These are phyloP conservation scores for Zosterops pallidus DNA, from an alignment of 2,113 vertebrate genomes.

Conservation along the genomic window DNA sequence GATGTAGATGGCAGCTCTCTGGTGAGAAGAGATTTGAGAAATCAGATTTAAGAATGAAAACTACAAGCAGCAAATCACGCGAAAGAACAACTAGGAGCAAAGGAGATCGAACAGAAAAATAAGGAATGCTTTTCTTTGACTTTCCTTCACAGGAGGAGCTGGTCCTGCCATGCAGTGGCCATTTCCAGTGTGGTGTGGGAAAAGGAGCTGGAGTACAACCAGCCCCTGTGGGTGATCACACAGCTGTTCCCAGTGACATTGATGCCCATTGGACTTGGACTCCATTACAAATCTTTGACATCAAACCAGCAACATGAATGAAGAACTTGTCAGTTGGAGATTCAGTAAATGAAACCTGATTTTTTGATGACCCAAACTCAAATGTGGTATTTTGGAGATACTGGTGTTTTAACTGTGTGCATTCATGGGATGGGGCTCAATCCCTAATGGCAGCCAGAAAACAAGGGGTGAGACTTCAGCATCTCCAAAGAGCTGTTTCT, in stretches of 20 bases:
- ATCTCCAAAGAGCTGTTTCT: not conserved
- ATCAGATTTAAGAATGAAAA: not conserved
- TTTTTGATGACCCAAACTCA: not conserved
- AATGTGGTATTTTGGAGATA: not conserved
- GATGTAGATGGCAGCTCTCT: not conserved
- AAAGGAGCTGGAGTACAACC: not conserved
- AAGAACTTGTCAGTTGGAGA: not conserved
- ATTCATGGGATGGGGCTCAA: not conserved
- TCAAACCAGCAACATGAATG: not conserved
- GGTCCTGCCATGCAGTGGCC: not conserved
- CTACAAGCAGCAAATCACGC: not conserved
- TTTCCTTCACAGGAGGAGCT: rapidly evolving
- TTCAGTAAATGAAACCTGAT: not conserved
- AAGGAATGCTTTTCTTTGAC: not conserved
- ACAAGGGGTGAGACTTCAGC: not conserved
- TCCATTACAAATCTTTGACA: not conserved
- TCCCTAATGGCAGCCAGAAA: not conserved
- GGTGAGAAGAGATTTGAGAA: not conserved
- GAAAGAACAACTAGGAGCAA: not conserved
- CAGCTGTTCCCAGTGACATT: not conserved
- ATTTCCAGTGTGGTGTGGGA: not conserved
- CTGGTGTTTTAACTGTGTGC: rapidly evolving
- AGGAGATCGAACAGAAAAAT: not conserved
- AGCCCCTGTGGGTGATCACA: not conserved
- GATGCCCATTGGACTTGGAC: not conserved